Conservation (phyloP, 2,888 invertebrate genomes). For the Diaperis boleti region DNA sequence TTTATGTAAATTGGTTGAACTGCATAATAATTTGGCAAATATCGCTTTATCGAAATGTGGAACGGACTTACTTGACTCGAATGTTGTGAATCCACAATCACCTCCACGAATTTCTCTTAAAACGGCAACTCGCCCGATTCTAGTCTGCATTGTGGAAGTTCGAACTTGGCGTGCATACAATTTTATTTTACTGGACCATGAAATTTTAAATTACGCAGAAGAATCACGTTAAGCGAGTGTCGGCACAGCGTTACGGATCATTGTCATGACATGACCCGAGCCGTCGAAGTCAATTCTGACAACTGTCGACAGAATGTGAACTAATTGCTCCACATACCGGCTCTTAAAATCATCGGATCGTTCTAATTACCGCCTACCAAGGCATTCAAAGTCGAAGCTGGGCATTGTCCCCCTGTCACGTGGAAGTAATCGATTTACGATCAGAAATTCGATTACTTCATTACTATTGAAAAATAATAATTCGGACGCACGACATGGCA, state of each 20-base stretch:
- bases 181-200: too few relatives aligned
- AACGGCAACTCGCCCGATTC: too few relatives aligned
- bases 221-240: too few relatives aligned
- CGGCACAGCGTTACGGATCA: neutral
- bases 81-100: too few relatives aligned
- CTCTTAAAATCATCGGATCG: neutral
- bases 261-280: neutral
- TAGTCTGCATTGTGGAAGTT: too few relatives aligned
- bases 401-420: slow-evolving; percentile 8
- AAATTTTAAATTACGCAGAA: too few relatives aligned
- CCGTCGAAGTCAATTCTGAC: neutral
- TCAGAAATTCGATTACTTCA: slow-evolving; percentile 38
- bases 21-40: too few relatives aligned
- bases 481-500: slow-evolving; percentile 33
- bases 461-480: slow-evolving; percentile 26
- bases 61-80: too few relatives aligned
- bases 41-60: too few relatives aligned
- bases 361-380: slow-evolving; percentile 1
- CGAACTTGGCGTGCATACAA: too few relatives aligned
- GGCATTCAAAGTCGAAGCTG: neutral
- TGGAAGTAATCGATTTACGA: slow-evolving; percentile 34
- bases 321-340: neutral
- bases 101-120: too few relatives aligned
- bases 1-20: too few relatives aligned
- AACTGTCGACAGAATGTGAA: neutral